These are phyloP conservation scores for Etia nguti DNA, from an alignment of 2,113 vertebrate genomes.

Conservation along the genomic window DNA sequence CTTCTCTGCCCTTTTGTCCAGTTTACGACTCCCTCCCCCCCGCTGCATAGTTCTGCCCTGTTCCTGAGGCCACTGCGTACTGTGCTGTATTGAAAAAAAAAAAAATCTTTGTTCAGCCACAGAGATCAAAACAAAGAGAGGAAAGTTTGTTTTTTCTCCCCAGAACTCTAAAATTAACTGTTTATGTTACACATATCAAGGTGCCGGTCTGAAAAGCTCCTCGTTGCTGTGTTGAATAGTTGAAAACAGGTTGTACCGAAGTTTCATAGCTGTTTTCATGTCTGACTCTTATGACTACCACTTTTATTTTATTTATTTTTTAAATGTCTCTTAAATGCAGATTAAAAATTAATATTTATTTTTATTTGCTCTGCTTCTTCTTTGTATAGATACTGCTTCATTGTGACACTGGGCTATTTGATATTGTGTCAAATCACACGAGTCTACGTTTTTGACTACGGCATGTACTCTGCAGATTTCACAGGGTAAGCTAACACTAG, in stretches of 20 bases:
- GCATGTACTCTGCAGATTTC: constrained; percentile 98
- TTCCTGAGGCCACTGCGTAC: background rate
- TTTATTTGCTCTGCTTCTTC: background rate
- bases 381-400: constrained; percentile 88
- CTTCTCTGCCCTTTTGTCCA: constrained; percentile 6
- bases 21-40: background rate
- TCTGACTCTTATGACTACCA: background rate
- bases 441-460: constrained; percentile 97
- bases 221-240: background rate
- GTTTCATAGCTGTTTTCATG: background rate
- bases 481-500: constrained; percentile 85
- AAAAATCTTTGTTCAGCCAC: background rate
- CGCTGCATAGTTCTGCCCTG: background rate
- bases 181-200: background rate
- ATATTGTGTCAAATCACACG: constrained; percentile 95
- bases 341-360: background rate
- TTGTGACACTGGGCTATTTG: constrained; percentile 95
- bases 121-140: background rate
- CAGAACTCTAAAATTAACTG: background rate
- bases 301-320: background rate
- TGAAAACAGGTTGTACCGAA: background rate
- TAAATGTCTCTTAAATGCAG: background rate
- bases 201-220: background rate
- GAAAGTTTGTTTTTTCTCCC: background rate
- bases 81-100: background rate